phyloP scores from a whole-genome alignment of 2,888 invertebrate genomes.

The Netelia inedita region DNA sequence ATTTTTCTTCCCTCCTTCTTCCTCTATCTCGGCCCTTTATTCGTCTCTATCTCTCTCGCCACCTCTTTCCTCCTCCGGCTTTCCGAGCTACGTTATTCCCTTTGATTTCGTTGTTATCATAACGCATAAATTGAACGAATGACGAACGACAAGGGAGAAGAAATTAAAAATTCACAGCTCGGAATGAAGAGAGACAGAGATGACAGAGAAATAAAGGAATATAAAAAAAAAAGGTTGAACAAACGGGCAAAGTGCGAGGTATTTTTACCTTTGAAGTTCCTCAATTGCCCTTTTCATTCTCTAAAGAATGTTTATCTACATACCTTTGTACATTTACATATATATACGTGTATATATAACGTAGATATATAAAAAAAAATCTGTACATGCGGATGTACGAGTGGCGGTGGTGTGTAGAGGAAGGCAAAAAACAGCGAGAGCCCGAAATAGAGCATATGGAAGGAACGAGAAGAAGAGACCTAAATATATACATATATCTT shows the following conservation, averaged over 20 bases:
- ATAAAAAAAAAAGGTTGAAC: background rate
- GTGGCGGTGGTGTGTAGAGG: conserved; percentile 43
- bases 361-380: background rate
- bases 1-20: conserved; percentile 34
- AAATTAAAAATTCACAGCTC: conserved; percentile 35
- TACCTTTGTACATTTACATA: no score
- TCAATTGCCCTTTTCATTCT: conserved; percentile 12
- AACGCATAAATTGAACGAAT: background rate
- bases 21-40: background rate
- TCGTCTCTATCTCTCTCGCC: background rate
- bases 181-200: background rate
- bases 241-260: background rate
- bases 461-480: conserved; percentile 15
- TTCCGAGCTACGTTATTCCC: conserved; percentile 29
- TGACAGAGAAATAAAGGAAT: conserved; percentile 5
- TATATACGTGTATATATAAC: background rate
- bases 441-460: conserved; percentile 44
- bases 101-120: conserved; percentile 46
- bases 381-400: background rate
- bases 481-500: no score
- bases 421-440: conserved; percentile 34
- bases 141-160: background rate
- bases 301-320: background rate
- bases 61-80: conserved; percentile 2
- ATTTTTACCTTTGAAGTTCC: conserved; percentile 34